Base-by-base conservation (phyloP, 1,140 invertebrate species). In the Leguminivora glycinivorella region DNA sequence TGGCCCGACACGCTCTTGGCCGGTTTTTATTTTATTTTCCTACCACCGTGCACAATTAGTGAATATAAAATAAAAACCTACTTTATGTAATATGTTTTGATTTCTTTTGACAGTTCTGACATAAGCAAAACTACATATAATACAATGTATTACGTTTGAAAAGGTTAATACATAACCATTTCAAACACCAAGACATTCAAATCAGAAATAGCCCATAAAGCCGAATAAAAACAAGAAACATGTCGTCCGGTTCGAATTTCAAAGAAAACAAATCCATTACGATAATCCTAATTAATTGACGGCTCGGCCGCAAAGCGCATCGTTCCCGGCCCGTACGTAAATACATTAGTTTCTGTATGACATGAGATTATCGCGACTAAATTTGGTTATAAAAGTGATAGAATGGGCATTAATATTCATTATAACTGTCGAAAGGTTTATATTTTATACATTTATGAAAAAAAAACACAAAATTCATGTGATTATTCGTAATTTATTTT, bases 241-340 rank as follows among this genome's bases (percentile, higher is more conserved):
- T 63, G 58, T 63, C 58, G 58, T 63, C n/a, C 58, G 58, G 12
- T 9, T 63, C 58, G n/a, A 63, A 63, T 63, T 63, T 63, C 58
- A 63, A 63, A 63, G 26, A 63, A 63, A 29, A 63, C 58, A 29
- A 29, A 63, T 17, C 12, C 58, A 63, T 63, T 63, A 63, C 25
- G 22, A n/a, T 63, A 63, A 63, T 63, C 58, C 58, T 63, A 63
- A 63, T 63, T 29, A 63, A 63, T 63, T 63, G 22, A 29, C 56
- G 47, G 19, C 47, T 19, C 56, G 47, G 19, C 47, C 47, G 19
- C 47, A 52, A 52, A 52, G 47, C 19, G 47, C 47, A 7, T 9
- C 14, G 47, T 22, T 52, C 19, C 43, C 17, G 43, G 43, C 43
- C 47, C 4, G 47, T 9, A 52, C 19, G 47, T n/a, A 52, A 52